Base-by-base conservation (phyloP, 2,888 invertebrate species). In the Ophion slaviceki region DNA sequence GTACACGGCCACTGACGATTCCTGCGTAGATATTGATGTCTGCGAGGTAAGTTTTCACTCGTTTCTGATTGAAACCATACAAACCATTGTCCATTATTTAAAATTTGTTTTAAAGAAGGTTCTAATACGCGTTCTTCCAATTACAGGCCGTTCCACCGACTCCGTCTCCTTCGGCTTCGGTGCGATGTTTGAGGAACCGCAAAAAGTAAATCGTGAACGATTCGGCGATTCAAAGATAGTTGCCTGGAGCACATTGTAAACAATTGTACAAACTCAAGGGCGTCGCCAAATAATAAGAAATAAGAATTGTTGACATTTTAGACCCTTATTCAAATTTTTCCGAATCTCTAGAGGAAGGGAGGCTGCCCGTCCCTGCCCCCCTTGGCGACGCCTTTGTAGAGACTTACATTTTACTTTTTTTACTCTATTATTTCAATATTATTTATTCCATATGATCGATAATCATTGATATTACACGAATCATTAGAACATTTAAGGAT, bases 11-110 rank as follows among this genome's bases (percentile, higher is more conserved):
- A 79, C n/a, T 0, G 90, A 92, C 24, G 92, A 92, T 8, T 86
- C 88, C 3, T 88, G 86, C 45, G 84, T 90, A 20, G 92, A 92
- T 14, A 66, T 92, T 5, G 92, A 91, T 17, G 87, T 84, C 45
- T 14, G 80, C 2, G 92, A 92, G 28, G 91, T 89, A 85, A 85
- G 62, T 47, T 11, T 59, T 36, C 14, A 67, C 14, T 67, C 8
- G 1, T 59, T 17, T 45, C 10, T 59, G 17, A 28, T 24, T 62
- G 14, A 20, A 17, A 17, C 7, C 24, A 7, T 28, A 45, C 17
- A 40, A 59, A 0, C 0, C 6, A 1, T 53, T 36, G 17, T 53
- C 17, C 53, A 24, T 70, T 24, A 2, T 17, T 28, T 53, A 14
- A 10, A 45, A 45, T 17, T 14, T 53, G 0, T 17, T 14, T 32